Evolutionary conservation across 2,888 invertebrate genomes (phyloP).

Genomic region (Mesoligia furuncula): DNA sequence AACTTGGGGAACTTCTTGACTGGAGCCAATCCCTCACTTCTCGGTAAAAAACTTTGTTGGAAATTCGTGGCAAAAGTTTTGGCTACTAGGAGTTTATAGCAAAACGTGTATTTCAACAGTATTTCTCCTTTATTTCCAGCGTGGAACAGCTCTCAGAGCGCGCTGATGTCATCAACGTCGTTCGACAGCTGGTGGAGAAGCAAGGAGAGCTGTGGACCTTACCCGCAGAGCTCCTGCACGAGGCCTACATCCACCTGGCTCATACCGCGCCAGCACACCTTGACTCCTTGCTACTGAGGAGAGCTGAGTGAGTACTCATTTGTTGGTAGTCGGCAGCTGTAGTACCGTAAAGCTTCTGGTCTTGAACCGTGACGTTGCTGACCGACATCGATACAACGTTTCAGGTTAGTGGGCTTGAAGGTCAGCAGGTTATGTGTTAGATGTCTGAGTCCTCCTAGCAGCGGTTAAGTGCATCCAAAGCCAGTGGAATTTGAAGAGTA

Average conservation of each 20-base stretch:
- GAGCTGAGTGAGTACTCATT: conserved; percentile 84
- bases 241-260: conserved; percentile 96
- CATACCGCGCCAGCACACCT: conserved; percentile 95
- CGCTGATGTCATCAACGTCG: conserved; percentile 97
- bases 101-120: background rate
- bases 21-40: background rate
- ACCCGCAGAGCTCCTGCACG: conserved; percentile 95
- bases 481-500: background rate
- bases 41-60: background rate
- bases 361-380: background rate
- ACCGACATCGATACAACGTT: background rate
- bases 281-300: conserved; percentile 91
- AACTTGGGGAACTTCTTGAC: background rate
- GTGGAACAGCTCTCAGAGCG: conserved; percentile 94
- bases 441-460: background rate
- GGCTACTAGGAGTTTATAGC: background rate
- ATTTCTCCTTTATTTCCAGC: conserved; percentile 70
- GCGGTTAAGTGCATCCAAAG: background rate
- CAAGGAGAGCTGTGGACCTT: conserved; percentile 93
- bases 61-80: background rate
- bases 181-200: conserved; percentile 91
- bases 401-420: conserved; percentile 11
- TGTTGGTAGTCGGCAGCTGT: background rate
- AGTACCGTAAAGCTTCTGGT: background rate
- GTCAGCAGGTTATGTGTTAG: background rate